A percentile compares a stretch with the other conserved stretches of the same genome.
Conservation (phyloP, 2,888 invertebrate genomes). For the Panorpa germanica region DNA sequence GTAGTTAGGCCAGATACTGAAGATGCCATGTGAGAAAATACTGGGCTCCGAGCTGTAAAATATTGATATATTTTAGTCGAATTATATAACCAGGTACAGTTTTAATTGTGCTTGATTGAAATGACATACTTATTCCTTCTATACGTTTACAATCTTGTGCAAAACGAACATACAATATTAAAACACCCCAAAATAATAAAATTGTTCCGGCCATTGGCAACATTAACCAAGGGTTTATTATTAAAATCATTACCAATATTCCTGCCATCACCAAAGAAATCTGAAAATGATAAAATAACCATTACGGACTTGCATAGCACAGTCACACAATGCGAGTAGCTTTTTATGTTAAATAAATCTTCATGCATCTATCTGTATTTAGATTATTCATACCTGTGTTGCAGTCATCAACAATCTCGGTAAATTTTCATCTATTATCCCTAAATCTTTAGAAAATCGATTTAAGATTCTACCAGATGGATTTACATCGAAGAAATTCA, state of each 20-base stretch:
- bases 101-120: too few species aligned
- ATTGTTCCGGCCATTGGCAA: slow-evolving; percentile 44
- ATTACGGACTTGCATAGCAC: too few species aligned
- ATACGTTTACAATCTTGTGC: slow-evolving; percentile 56
- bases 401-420: slow-evolving; percentile 32
- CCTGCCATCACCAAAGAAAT: slow-evolving; percentile 58
- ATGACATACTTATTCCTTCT: slow-evolving; percentile 48
- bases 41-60: too few species aligned
- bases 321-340: too few species aligned
- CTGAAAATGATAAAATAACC: slow-evolving; percentile 17
- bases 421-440: slow-evolving; percentile 35
- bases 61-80: too few species aligned
- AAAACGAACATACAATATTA: slow-evolving; percentile 49
- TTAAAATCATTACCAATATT: slow-evolving; percentile 48
- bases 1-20: slow-evolving; percentile 72
- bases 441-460: slow-evolving; percentile 59
- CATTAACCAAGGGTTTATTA: slow-evolving; percentile 47
- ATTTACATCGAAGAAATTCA: slow-evolving; percentile 75
- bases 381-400: slow-evolving; percentile 29
- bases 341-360: too few species aligned
- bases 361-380: too few species aligned
- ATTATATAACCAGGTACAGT: too few species aligned
- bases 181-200: slow-evolving; percentile 37
- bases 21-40: slow-evolving; percentile 80
- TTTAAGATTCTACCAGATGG: slow-evolving; percentile 58